Percentiles rank a stretch among this genome's conserved stretches.
These are phyloP conservation scores for Sphinx pinastri DNA, from an alignment of 2,888 invertebrate genomes.

Conservation along the genomic window DNA sequence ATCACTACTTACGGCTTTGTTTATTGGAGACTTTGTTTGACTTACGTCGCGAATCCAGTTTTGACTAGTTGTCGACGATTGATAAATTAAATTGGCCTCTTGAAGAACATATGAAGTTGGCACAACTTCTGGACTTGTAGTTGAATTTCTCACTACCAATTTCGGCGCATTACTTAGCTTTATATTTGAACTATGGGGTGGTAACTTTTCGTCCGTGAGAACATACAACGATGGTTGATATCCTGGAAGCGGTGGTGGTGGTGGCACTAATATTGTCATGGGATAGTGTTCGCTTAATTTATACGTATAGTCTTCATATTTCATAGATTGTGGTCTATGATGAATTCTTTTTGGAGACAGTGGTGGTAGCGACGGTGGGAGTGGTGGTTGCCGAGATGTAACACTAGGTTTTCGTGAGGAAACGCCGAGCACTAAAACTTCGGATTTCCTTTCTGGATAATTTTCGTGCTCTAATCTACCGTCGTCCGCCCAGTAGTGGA, in stretches of 20 bases:
- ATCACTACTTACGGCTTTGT: slow-evolving; percentile 70
- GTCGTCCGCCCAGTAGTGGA: slow-evolving; percentile 91
- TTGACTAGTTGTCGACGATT: slow-evolving; percentile 82
- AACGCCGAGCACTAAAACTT: slow-evolving; percentile 88
- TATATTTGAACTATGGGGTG: slow-evolving; percentile 45
- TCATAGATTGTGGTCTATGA: slow-evolving; percentile 54
- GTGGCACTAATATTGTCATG: slow-evolving; percentile 88
- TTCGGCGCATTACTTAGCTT: slow-evolving; percentile 51
- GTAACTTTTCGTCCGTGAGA: slow-evolving; percentile 57
- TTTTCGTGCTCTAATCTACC: slow-evolving; percentile 83
- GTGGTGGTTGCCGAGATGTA: slow-evolving; percentile 72
- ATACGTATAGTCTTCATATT: slow-evolving; percentile 80
- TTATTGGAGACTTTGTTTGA: slow-evolving; percentile 56
- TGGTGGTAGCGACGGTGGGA: slow-evolving; percentile 47
- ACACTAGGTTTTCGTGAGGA: slow-evolving; percentile 87
- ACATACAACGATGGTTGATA: slow-evolving; percentile 66
- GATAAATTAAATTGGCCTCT: slow-evolving; percentile 86
- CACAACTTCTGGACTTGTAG: slow-evolving; percentile 48
- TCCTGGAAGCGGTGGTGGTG: slow-evolving; percentile 83
- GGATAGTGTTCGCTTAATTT: slow-evolving; percentile 83
- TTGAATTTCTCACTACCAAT: slow-evolving; percentile 49
- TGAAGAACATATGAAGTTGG: slow-evolving; percentile 82
- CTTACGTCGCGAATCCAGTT: slow-evolving; percentile 71
- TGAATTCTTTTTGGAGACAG: slow-evolving; percentile 48
- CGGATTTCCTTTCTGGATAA: slow-evolving; percentile 85